These are phyloP conservation scores for Manis crassicaudata DNA, from an alignment of 2,797 vertebrate species.

Conservation along the genomic window DNA sequence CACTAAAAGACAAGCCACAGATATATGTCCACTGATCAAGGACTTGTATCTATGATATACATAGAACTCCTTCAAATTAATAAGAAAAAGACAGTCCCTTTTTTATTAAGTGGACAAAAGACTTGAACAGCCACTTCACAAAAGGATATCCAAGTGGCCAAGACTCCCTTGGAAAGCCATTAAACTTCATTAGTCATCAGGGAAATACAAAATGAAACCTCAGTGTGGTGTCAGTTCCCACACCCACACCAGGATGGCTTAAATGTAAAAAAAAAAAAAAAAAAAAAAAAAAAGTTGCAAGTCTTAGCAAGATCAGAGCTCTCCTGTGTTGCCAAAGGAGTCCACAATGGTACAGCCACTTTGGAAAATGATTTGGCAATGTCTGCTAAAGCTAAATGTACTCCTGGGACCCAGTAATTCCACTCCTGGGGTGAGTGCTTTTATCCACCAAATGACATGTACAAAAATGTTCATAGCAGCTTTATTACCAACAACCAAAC, in stretches of 20 bases:
- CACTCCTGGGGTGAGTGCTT: neutral
- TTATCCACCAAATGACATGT: neutral
- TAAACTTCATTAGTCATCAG: constrained; percentile 32
- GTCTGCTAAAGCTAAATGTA: neutral
- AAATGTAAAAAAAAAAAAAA: neutral
- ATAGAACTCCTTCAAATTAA: neutral
- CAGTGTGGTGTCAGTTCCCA: neutral
- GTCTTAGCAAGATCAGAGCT: neutral
- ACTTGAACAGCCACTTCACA: neutral
- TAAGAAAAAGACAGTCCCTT: neutral
- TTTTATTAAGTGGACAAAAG: neutral
- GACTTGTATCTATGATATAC: neutral
- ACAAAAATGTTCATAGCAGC: neutral
- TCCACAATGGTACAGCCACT: neutral
- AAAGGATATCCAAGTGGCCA: constrained; percentile 1
- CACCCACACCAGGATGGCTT: neutral
- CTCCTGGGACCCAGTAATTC: neutral
- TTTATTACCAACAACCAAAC: neutral
- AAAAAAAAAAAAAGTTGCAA: neutral
- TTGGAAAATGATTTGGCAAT: neutral
- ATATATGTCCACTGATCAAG: neutral
- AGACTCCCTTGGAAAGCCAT: neutral
- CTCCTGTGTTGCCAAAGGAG: neutral
- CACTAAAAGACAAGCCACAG: neutral
- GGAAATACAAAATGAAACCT: constrained; percentile 38